Evolutionary conservation across 2,888 invertebrate species (phyloP).

Genomic region (Sinohyriopsis cumingii): DNA sequence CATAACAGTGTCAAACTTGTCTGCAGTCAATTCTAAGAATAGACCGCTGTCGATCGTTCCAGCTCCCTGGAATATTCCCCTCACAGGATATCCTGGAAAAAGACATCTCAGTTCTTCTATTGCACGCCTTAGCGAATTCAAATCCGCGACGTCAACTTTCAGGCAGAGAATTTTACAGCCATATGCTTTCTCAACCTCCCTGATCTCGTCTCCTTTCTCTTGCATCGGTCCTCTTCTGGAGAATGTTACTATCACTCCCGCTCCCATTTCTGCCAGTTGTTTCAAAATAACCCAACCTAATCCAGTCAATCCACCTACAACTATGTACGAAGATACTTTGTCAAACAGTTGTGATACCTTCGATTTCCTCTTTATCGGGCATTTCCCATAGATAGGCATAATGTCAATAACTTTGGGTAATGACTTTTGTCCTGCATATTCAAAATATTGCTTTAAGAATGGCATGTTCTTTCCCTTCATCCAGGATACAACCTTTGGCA

Average conservation of each 20-base stretch:
- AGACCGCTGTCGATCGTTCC: slow-evolving; percentile 41
- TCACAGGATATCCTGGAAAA: slow-evolving; percentile 20
- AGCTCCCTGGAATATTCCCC: slow-evolving; percentile 57
- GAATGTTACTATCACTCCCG: slow-evolving; percentile 36
- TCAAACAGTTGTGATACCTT: slow-evolving; percentile 12
- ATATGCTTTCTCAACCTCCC: slow-evolving; percentile 14
- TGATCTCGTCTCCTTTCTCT: slow-evolving; percentile 27
- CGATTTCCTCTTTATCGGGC: too few relatives aligned
- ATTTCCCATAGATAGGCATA: too few relatives aligned
- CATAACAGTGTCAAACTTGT: slow-evolving; percentile 33
- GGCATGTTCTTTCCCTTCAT: too few relatives aligned
- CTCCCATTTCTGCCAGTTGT: slow-evolving; percentile 40
- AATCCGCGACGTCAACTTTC: slow-evolving; percentile 41
- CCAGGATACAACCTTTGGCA: too few relatives aligned
- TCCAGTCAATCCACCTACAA: slow-evolving; percentile 51
- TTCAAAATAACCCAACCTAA: slow-evolving; percentile 46
- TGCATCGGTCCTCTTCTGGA: slow-evolving; percentile 26
- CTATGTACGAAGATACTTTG: slow-evolving; percentile 30
- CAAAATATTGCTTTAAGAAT: too few relatives aligned
- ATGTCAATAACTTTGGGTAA: too few relatives aligned
- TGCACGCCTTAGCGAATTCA: slow-evolving; percentile 19
- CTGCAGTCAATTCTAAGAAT: slow-evolving; percentile 30
- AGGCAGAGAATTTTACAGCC: slow-evolving; percentile 28
- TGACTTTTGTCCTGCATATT: too few relatives aligned
- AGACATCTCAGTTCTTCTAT: slow-evolving; percentile 18